Base-by-base conservation (phyloP, 2,888 invertebrate species). In the Agonopterix arenella region DNA sequence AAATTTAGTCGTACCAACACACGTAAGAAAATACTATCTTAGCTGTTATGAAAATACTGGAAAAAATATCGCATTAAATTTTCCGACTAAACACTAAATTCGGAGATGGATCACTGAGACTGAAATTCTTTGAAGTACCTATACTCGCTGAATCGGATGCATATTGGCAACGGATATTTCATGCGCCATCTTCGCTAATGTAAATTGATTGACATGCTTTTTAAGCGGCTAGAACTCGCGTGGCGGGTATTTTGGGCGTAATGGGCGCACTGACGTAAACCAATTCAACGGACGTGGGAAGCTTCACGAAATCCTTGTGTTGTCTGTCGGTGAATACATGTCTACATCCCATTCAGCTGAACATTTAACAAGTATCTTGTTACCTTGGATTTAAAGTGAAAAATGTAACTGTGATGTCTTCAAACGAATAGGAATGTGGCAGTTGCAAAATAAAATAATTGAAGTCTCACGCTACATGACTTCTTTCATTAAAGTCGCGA, bases 401-500 rank as follows among this genome's bases (percentile, higher is more conserved):
- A 28, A 28, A 28, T 28, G 28, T 28, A 5, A 28, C 28, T 28
- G 28, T 28, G 28, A 54, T 55, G 47, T 58, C 51, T 66, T 47
- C 66, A 73, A 71, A 69, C 54, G 58, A 62, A 66, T 59, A 69
- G 60, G 72, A 79, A 74, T 76, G 73, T 64, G 67, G 69, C 64
- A 70, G 73, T 81, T 80, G 76, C 78, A 76, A 82, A 79, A 82
- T 81, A 74, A 75, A 75, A 65, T 62, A 73, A 76, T 66, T 71
- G 81, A 82, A 84, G 82, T 85, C 86, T 79, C 85, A 85, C 82
- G 80, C 67, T 80, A 68, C 76, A 74, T 79, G 81, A 80, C 86
- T 86, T 86, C 82, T 84, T 85, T 79, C 68, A 79, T 83, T 82
- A 78, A 72, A 81, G 70, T 78, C 68, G 79, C 73, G 76, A 86